phyloP scores from a whole-genome alignment of 53 echinoderm and acorn worm species.

The Henricia sp. region DNA sequence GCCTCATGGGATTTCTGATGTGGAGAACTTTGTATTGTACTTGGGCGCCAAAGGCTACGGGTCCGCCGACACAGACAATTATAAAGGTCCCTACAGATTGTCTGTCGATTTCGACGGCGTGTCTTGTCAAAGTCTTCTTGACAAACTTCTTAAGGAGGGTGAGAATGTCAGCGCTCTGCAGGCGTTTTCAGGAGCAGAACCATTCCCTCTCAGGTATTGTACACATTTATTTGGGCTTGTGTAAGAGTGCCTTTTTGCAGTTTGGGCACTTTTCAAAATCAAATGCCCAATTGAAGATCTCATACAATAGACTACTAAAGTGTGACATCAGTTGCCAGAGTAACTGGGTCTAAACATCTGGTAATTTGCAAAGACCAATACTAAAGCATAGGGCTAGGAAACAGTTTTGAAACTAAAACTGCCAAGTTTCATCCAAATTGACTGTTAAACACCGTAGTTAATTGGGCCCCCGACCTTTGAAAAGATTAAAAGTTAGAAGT shows the following conservation, averaged over 20 bases:
- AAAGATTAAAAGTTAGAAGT: no score
- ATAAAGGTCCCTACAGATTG: slow-evolving; percentile 36
- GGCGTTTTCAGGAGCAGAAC: slow-evolving; percentile 56
- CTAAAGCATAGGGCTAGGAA: no score
- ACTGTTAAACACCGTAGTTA: no score
- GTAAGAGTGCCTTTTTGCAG: not conserved
- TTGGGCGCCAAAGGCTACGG: slow-evolving; percentile 54
- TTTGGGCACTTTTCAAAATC: not conserved
- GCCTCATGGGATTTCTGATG: slow-evolving; percentile 67
- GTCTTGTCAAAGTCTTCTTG: slow-evolving; percentile 16
- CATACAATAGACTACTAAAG: not conserved
- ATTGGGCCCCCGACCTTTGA: no score
- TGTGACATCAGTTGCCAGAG: no score
- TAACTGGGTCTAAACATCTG: no score
- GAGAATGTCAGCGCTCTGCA: slow-evolving; percentile 44
- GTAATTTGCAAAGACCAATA: no score
- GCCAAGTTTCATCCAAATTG: no score
- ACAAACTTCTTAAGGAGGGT: slow-evolving; percentile 7
- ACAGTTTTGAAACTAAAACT: no score
- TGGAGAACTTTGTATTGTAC: slow-evolving; percentile 50
- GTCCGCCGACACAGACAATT: slow-evolving; percentile 65
- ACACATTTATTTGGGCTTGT: not conserved
- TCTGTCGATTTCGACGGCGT: slow-evolving; percentile 40
- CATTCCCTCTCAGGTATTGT: slow-evolving; percentile 64
- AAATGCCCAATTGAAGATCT: not conserved